A percentile compares a stretch with the other conserved stretches of the same genome.
phyloP scores from a whole-genome alignment of 2,888 invertebrate species.

The Tuta absoluta region DNA sequence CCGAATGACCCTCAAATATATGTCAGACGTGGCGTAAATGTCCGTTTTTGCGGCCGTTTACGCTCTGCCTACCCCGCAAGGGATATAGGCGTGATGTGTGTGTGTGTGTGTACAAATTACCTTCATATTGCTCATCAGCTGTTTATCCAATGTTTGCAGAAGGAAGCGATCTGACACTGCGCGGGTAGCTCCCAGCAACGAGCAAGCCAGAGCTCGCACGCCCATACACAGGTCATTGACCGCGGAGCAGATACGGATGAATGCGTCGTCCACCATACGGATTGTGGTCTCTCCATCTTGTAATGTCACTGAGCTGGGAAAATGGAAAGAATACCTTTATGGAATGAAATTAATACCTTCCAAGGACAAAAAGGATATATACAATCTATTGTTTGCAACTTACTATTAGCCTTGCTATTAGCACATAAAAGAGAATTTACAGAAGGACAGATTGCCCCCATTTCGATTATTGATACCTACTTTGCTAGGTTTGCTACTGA shows the following conservation, averaged over 20 bases:
- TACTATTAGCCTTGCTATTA: no score
- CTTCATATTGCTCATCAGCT: conserved; percentile 97
- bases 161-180: conserved; percentile 94
- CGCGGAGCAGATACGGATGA: conserved; percentile 95
- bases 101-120: conserved; percentile 57
- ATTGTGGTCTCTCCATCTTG: conserved; percentile 91
- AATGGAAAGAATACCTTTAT: background rate
- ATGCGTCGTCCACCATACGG: conserved; percentile 96
- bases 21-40: no score
- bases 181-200: conserved; percentile 92
- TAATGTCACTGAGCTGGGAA: conserved; percentile 83
- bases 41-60: no score
- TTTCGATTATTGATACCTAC: no score
- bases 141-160: conserved; percentile 98
- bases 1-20: no score
- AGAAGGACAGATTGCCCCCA: no score
- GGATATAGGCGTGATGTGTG: background rate
- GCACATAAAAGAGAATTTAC: no score
- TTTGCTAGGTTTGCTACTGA: no score
- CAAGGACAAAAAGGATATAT: background rate
- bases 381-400: no score
- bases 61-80: no score
- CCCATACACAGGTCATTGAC: conserved; percentile 95
- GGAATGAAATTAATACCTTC: background rate
- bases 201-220: conserved; percentile 92